phyloP scores from a whole-genome alignment of 2,113 vertebrate genomes.

The Deroptyus accipitrinus region DNA sequence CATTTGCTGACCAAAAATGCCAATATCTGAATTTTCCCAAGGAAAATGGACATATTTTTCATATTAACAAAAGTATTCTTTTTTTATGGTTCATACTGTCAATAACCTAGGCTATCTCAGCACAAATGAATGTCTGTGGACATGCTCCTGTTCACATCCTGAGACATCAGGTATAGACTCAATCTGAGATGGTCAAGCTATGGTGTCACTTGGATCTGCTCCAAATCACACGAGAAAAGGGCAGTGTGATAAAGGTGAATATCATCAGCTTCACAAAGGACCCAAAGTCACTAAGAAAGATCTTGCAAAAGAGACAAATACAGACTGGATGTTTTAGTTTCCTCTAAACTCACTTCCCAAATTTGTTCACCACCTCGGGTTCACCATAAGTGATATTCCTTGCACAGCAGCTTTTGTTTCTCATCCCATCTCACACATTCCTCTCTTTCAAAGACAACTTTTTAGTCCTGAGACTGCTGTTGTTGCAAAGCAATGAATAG shows the following conservation, averaged over 20 bases:
- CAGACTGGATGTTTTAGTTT: neutral
- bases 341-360: neutral
- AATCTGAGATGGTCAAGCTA: neutral
- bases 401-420: neutral
- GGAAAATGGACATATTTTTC: neutral
- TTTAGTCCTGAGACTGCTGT: neutral
- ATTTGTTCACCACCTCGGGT: neutral
- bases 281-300: neutral
- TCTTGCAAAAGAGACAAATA: neutral
- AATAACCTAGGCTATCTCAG: neutral
- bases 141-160: neutral
- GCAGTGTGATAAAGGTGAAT: neutral
- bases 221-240: neutral
- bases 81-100: neutral
- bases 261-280: neutral
- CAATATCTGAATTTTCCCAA: neutral
- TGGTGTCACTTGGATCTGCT: neutral
- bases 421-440: neutral
- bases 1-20: neutral
- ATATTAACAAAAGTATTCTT: neutral
- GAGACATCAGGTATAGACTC: neutral
- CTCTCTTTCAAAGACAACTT: neutral
- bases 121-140: neutral
- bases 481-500: neutral
- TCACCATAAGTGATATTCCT: neutral